Conservation (phyloP, 2,888 invertebrate species). For the Eucriotettix oculatus region DNA sequence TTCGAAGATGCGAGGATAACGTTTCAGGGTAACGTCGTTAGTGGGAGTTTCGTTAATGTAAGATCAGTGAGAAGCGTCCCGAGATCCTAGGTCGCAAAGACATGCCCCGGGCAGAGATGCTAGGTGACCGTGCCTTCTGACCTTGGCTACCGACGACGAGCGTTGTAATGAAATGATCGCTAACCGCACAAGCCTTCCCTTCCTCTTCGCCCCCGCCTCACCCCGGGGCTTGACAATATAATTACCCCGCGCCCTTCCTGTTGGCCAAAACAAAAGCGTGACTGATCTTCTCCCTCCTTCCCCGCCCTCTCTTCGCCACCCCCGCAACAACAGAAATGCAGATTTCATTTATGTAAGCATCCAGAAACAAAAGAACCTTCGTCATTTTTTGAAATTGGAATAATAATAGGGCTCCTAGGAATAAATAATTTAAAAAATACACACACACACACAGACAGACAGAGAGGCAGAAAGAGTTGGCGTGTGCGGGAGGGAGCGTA, state of each 20-base stretch:
- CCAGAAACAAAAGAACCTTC: conserved; percentile 4
- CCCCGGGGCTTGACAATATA: not conserved
- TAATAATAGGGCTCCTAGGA: conserved; percentile 5
- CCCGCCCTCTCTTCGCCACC: conserved; percentile 8
- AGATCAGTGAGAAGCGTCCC: too few species aligned
- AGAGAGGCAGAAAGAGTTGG: not conserved
- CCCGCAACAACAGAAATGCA: conserved; percentile 7
- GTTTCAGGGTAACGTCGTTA: too few species aligned
- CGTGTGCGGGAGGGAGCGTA: not conserved
- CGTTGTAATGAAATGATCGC: too few species aligned
- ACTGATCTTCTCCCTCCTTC: conserved; percentile 20
- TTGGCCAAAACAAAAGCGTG: not conserved
- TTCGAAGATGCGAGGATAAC: too few species aligned
- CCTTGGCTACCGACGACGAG: too few species aligned
- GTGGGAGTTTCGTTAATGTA: too few species aligned
- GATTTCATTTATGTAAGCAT: conserved; percentile 8
- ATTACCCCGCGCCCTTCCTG: not conserved
- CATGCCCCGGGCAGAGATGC: too few species aligned
- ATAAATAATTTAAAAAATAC: conserved; percentile 1
- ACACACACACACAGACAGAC: not conserved
- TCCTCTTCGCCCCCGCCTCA: not conserved
- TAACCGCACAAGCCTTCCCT: too few species aligned
- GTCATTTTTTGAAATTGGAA: conserved; percentile 6
- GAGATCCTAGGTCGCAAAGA: too few species aligned
- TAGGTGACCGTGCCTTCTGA: too few species aligned